Base-by-base conservation (phyloP, 2,113 vertebrate species). In the Numida meleagris region DNA sequence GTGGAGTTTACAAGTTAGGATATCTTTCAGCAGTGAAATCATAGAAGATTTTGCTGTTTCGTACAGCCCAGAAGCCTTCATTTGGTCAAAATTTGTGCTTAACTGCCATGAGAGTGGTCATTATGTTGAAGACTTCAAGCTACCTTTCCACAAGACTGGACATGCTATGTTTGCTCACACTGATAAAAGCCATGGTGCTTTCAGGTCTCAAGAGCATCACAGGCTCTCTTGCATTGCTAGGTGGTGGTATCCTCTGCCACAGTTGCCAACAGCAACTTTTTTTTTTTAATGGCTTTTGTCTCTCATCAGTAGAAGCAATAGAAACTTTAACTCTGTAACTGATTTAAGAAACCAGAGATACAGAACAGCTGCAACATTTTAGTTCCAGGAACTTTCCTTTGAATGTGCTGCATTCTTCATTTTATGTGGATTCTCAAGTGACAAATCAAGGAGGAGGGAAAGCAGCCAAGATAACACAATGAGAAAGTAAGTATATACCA, bases 371-470 rank as follows among this genome's bases (percentile, higher is more conserved):
- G 84, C 83, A 96, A 53, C 31, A 46, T 79, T 85, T 93, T 62
- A 76, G 53, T 50, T 90, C 53, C 71, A 70, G 71, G 62, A 96
- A 70, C 91, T 93, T 92, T 79, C 74, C 29, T 92, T 73, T 82
- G 81, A 82, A 75, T 58, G 53, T 53, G 78, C 43, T 82, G 53
- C 48, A 66, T 95, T 89, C 81, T 95, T 89, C n/a, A 34, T 84
- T 95, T 89, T 73, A 89, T 82, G 58, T 50, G 62, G 73, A 84
- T 84, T 89, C 95, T 95, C 90, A 93, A 96, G 83, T 72, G 86
- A 62, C 79, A 93, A 93, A 93, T 72, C 73, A 94, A 92, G 34
- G 27, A 86, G 46, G 6, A 79, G 15, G 61, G 24, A 92, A 86
- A 40, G 80, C 48, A 17, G 83, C 94, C 92, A 90, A 91, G 46